phyloP scores from a whole-genome alignment of 2,113 vertebrate genomes.

The Zapornia atra region DNA sequence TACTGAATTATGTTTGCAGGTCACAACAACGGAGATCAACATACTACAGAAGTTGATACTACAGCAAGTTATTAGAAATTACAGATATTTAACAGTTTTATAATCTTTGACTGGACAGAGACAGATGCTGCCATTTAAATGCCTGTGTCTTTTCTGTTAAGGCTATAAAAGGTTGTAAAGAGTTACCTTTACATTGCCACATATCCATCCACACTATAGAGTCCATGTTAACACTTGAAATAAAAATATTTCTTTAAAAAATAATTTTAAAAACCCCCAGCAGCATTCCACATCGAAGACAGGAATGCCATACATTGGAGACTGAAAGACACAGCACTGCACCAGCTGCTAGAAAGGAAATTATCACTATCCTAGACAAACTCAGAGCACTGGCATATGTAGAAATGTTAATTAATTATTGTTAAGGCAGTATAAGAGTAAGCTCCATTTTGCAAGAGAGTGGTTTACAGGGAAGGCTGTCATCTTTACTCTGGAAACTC shows the following conservation, averaged over 20 bases:
- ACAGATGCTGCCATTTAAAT: not conserved
- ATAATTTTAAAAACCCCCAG: rapidly evolving
- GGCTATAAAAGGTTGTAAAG: not conserved
- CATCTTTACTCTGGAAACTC: not conserved
- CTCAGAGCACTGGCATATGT: too few relatives aligned
- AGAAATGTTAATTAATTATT: not conserved
- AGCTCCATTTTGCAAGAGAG: not conserved
- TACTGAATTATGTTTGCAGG: not conserved
- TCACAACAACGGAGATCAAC: not conserved
- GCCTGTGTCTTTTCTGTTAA: not conserved
- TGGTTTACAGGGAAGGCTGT: not conserved
- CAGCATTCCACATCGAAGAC: not conserved
- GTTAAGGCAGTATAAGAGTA: not conserved
- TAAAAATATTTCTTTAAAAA: not conserved
- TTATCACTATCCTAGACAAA: too few relatives aligned
- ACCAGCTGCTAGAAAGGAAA: too few relatives aligned
- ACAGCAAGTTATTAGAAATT: not conserved
- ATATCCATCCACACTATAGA: not conserved
- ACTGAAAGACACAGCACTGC: not conserved
- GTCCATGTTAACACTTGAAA: not conserved
- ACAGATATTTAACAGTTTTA: not conserved
- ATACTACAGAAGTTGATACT: not conserved
- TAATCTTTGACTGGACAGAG: not conserved
- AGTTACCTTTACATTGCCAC: not conserved
- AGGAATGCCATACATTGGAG: rapidly evolving